Evolutionary conservation across 2,888 invertebrate genomes (phyloP), one percentile per base, ranked within the genome.

Genomic region (Microdon myrmicae): DNA sequence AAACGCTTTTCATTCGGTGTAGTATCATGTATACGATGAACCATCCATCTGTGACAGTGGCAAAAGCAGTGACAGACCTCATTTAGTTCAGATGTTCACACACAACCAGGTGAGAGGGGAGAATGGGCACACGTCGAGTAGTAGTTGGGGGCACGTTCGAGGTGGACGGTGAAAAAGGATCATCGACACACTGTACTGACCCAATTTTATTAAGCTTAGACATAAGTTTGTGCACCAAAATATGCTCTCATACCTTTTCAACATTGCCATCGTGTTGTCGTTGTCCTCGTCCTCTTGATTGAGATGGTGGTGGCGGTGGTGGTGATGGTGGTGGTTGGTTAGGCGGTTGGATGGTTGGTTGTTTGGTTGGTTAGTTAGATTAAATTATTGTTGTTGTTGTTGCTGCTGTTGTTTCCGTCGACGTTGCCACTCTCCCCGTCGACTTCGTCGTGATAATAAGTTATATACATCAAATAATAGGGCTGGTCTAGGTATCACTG

Each of bases 171-270:
- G 48, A 47, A 70, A 76, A 78, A 76, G 77, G 77, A 79, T 78
- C 78, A 79, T 78, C 78, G 79, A 78, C 79, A 79, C 77, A 76
- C n/a, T n/a, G 72, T 75, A 75, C 75, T 79, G 79, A 78, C 79
- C 79, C 78, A 79, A 77, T 78, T 79, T 78, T 74, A 71, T 73
- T 74, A 71, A 74, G 72, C 72, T 73, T 75, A 73, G 75, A 75
- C 77, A 70, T 71, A 70, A 69, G 68, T 71, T 69, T 68, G 47
- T 67, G 66, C 66, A 66, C 66, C 59, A 43, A 59, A 66, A 45
- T 64, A 58, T 69, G 68, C 53, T 9, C 55, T 39, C 49, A 49
- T 35, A 25, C 20, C 26, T 38, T 29, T 41, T 55, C 60, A 68
- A 60, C 54, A 68, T 68, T 66, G 59, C 60, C 48, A 32, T 45